Percentiles rank a stretch among this genome's conserved stretches.
Evolutionary conservation across 1,140 invertebrate genomes (phyloP).

Genomic region (Drosophila grimshawi): DNA sequence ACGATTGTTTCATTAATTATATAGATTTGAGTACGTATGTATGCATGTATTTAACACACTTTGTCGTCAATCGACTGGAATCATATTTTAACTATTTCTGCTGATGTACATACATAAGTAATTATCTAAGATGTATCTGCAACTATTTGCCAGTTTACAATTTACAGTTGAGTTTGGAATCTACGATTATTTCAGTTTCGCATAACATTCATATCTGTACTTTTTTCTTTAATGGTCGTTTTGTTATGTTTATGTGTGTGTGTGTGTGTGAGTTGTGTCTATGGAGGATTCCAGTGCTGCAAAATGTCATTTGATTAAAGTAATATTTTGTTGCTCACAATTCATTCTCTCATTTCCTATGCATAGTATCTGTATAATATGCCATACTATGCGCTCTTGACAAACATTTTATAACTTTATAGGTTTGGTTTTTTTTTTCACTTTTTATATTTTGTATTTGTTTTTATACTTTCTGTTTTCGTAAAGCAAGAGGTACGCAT

Average conservation of each 20-base stretch:
- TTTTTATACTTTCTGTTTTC: slow-evolving; percentile 64
- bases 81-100: slow-evolving; percentile 46
- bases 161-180: slow-evolving; percentile 58
- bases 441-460: slow-evolving; percentile 37
- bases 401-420: slow-evolving; percentile 63
- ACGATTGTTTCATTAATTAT: slow-evolving; percentile 60
- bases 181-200: slow-evolving; percentile 33
- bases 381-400: slow-evolving; percentile 58
- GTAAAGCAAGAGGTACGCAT: slow-evolving; percentile 82
- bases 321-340: slow-evolving; percentile 71
- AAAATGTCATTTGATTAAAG: slow-evolving; percentile 53
- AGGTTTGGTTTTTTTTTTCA: slow-evolving; percentile 54
- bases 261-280: slow-evolving; percentile 25
- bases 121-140: slow-evolving; percentile 43
- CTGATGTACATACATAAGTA: slow-evolving; percentile 13
- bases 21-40: slow-evolving; percentile 12
- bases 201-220: slow-evolving; percentile 29
- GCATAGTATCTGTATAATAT: slow-evolving; percentile 35
- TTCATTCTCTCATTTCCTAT: slow-evolving; percentile 47
- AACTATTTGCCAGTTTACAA: slow-evolving; percentile 72
- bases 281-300: slow-evolving; percentile 21
- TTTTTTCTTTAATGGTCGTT: slow-evolving; percentile 3
- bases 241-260: slow-evolving; percentile 21
- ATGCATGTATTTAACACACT: slow-evolving; percentile 4
- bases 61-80: slow-evolving; percentile 40